Evolutionary conservation across 1,140 invertebrate species (phyloP), one percentile per base, ranked within the genome.

Genomic region (Tribolium castaneum): DNA sequence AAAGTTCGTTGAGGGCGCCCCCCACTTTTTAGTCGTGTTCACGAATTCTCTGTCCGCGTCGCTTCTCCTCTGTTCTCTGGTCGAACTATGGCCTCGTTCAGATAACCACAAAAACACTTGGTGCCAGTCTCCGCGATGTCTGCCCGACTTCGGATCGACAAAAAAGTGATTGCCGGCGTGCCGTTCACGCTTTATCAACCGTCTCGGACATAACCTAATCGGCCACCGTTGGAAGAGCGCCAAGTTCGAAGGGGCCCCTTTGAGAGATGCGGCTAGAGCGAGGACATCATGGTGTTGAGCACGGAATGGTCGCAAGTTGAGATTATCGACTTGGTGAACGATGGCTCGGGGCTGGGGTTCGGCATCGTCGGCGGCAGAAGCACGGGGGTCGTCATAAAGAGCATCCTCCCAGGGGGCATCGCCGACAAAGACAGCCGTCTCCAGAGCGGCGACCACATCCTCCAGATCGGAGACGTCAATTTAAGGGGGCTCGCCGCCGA

Each of bases 351-450:
- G n/a, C 86, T 92, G 45, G 92, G 92, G 70, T 99, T 99, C 88
- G 97, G 97, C 66, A 96, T 99, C 80, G 97, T 98, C 79, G 97
- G 97, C 59, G 97, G 97, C 6, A 90, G 95, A 56, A 97, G 95
- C 86, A 98, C 97, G 14, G 97, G 97, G n/a, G 97, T 99, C 66
- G 96, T 99, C 6, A 96, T 99, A 73, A 99, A 99, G 87, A 96
- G 95, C 70, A 94, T 99, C 59, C 89, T 98, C 13, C 96, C 96
- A 9, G 97, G 96, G 14, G 96, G 96, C 81, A 94, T 96, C 6
- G 96, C 97, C 12, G 96, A 98, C 87, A 90, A 95, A 89, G 96
- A 98, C 88, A 94, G 93, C 4, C 90, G 96, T 5, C 88, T 99
- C 71, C 94, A 95, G 85, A 94, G 95, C 86, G 97, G 96, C 9